Percentiles rank a stretch among this genome's conserved stretches.
phyloP scores from a whole-genome alignment of 2,113 vertebrate genomes.

The Fulmarus glacialis region DNA sequence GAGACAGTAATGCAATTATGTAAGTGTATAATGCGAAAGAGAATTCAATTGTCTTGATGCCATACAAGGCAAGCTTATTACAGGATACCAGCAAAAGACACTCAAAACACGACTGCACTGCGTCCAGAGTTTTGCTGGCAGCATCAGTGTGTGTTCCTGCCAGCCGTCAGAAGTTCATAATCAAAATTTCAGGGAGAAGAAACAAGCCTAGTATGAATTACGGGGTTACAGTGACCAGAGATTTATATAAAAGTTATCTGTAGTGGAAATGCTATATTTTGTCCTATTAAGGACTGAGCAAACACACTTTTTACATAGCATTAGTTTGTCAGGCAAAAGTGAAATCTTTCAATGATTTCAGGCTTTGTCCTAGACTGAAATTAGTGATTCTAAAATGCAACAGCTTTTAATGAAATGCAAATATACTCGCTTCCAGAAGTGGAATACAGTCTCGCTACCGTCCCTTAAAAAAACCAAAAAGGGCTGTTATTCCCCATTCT shows the following conservation, averaged over 20 bases:
- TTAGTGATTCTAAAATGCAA: not conserved
- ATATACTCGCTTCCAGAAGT: not conserved
- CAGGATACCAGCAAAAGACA: not conserved
- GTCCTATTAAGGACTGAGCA: not conserved
- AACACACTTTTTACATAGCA: not conserved
- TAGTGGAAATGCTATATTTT: constrained; percentile 10
- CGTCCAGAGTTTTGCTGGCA: constrained; percentile 52
- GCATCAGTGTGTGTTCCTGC: not conserved
- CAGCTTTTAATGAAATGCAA: not conserved
- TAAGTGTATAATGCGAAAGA: not conserved
- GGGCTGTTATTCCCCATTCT: not conserved
- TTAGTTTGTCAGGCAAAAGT: not conserved
- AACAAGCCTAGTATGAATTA: constrained; percentile 68
- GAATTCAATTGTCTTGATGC: constrained; percentile 14
- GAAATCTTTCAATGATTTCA: not conserved
- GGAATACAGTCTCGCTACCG: not conserved
- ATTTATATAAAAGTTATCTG: constrained; percentile 5
- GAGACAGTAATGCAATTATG: not conserved
- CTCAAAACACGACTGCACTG: not conserved
- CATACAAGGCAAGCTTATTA: constrained; percentile 70
- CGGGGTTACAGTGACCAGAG: constrained; percentile 66
- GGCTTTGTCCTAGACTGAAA: not conserved
- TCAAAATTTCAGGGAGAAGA: constrained; percentile 54
- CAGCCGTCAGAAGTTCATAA: constrained; percentile 48
- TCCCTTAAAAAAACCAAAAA: not conserved